These are phyloP conservation scores for Aporrectodea caliginosa DNA, from an alignment of 1,140 invertebrate genomes.

Conservation along the genomic window DNA sequence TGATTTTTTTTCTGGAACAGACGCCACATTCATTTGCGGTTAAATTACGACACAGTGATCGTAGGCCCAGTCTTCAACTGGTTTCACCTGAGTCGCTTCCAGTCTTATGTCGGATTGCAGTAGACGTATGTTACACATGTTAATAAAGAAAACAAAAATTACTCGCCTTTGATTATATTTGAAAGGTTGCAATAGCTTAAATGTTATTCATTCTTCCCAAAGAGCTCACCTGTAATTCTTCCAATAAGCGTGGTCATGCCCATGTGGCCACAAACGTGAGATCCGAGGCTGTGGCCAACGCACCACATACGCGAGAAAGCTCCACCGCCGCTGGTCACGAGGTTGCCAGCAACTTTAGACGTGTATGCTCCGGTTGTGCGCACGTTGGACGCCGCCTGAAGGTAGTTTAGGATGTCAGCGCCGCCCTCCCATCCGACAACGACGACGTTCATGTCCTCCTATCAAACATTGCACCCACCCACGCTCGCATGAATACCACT, in stretches of 20 bases:
- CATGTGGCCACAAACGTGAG: constrained; percentile 49
- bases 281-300: constrained; percentile 51
- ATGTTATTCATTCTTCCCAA: neutral
- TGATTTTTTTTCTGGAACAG: too few relatives aligned
- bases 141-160: too few relatives aligned
- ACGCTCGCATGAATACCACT: too few relatives aligned
- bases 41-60: neutral
- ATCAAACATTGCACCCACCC: too few relatives aligned
- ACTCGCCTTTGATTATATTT: neutral
- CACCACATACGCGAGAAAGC: constrained; percentile 39
- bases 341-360: constrained; percentile 2
- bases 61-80: neutral
- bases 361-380: constrained; percentile 56
- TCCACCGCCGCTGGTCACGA: constrained; percentile 15
- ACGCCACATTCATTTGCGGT: too few relatives aligned
- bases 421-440: constrained; percentile 57
- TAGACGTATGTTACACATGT: too few relatives aligned
- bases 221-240: constrained; percentile 66
- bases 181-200: neutral
- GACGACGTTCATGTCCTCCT: constrained; percentile 65
- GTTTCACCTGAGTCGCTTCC: neutral
- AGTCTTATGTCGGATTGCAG: neutral
- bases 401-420: constrained; percentile 56
- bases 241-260: constrained; percentile 63
- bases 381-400: constrained; percentile 34